Conservation (phyloP, 2,888 invertebrate species). For the Margaritifera margaritifera region DNA sequence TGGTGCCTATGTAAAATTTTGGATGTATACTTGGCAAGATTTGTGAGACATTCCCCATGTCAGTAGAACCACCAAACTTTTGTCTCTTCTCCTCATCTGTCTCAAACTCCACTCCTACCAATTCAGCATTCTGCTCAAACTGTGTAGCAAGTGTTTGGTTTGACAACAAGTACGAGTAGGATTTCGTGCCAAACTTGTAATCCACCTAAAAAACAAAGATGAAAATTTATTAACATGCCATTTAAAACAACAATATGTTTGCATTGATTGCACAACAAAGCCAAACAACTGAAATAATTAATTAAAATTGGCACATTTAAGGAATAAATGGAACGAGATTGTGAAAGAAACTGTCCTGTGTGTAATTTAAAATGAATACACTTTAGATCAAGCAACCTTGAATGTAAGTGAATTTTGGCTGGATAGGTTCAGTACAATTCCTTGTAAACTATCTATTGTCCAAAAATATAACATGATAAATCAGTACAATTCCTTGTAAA, state of each 20-base stretch:
- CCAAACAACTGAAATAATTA: no score
- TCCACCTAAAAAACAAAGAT: slow-evolving; percentile 43
- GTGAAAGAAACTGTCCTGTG: no score
- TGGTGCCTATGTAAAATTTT: slow-evolving; percentile 58
- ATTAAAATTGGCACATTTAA: no score
- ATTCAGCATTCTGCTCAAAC: slow-evolving; percentile 57
- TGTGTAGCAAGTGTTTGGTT: slow-evolving; percentile 57
- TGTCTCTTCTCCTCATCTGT: slow-evolving; percentile 34
- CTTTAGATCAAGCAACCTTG: no score
- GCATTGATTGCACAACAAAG: no score
- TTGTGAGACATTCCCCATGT: slow-evolving; percentile 71
- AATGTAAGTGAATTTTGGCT: no score
- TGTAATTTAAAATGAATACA: no score
- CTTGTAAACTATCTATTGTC: no score
- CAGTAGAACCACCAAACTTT: slow-evolving; percentile 66
- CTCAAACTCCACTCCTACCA: slow-evolving; percentile 53
- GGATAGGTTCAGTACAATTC: no score
- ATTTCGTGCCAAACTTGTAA: slow-evolving; percentile 44
- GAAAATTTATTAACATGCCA: background rate
- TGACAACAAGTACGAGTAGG: slow-evolving; percentile 61
- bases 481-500: no score
- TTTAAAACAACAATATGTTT: background rate
- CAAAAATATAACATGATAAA: no score
- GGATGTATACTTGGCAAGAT: slow-evolving; percentile 69
- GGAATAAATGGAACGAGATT: no score